Evolutionary conservation across 2,113 vertebrate genomes (phyloP).

Genomic region (Pyrgilauda ruficollis): DNA sequence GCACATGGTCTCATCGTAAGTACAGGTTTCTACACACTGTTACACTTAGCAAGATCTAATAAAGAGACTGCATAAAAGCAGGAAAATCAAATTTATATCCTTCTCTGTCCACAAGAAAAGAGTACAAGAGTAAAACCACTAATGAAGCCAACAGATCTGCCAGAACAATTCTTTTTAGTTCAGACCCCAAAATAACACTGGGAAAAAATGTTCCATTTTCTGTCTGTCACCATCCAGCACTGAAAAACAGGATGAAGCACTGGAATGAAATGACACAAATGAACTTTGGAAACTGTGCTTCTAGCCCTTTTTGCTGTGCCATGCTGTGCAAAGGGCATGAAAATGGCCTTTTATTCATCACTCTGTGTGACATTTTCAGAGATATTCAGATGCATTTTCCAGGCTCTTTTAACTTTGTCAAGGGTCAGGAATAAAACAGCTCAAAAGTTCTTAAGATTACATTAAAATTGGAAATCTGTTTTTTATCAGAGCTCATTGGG

Average conservation of each 20-base stretch:
- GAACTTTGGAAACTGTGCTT: slow-evolving; percentile 50
- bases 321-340: not conserved
- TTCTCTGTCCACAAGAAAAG: not conserved
- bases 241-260: not conserved
- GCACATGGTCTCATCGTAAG: not conserved
- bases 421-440: not conserved
- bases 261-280: not conserved
- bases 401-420: slow-evolving; percentile 3
- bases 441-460: not conserved
- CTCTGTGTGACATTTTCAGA: not conserved
- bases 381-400: not conserved
- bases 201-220: not conserved
- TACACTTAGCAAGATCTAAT: not conserved
- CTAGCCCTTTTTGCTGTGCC: not conserved
- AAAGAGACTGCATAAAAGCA: not conserved
- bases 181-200: not conserved
- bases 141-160: not conserved
- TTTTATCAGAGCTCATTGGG: not conserved
- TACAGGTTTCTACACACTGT: not conserved
- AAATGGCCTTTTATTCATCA: not conserved
- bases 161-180: not conserved
- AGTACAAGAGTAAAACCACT: not conserved
- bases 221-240: not conserved
- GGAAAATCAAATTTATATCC: not conserved
- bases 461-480: not conserved